Base-by-base conservation (phyloP, 2,113 vertebrate species). In the Tautogolabrus adspersus region DNA sequence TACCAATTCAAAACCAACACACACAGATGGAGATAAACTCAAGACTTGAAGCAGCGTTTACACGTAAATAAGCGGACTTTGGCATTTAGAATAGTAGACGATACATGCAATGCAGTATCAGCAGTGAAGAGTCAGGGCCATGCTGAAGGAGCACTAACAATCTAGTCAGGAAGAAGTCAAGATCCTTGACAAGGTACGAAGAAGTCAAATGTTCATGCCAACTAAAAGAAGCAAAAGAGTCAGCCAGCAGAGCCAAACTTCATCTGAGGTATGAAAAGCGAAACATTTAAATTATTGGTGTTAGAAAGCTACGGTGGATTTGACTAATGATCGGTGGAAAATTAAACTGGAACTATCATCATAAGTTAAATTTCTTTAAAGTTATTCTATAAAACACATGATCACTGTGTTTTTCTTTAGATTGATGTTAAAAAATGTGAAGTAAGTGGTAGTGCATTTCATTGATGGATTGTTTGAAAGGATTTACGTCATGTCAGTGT, bases 201-300 rank as follows among this genome's bases (percentile, higher is more conserved):
- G 7, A 19, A 49, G 47, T 19, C 16, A 46, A 68, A 68, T 6
- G 26, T 1, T 26, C 19, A 70, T 19, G 51, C 30, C 42, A 60
- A 40, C 12, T n/a, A 22, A 3, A 72, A 64, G n/a, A 55, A 66
- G 79, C 62, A 61, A 42, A 71, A 70, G 26, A 68, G 12, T 70
- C n/a, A 66, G 34, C 7, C 42, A 42, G 52, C 47, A 26, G 22
- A 66, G 60, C 64, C 23, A 51, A 63, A 16, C 16, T 7, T 38
- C 1, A 58, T 30, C 9, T 57, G 9, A 77, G 15, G 12, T 54
- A 51, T 12, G 19, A 56, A 11, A 15, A 0, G 49, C 0, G 1
- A 47, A 30, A 59, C 9, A 5, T 54, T 62, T 7, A 46, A 69
- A 34, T 61, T 21, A 57, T 34, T 13, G 7, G 10, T 16, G 42